These are phyloP conservation scores for Hypothenemus hampei DNA, from an alignment of 1,140 invertebrate genomes.

Conservation along the genomic window DNA sequence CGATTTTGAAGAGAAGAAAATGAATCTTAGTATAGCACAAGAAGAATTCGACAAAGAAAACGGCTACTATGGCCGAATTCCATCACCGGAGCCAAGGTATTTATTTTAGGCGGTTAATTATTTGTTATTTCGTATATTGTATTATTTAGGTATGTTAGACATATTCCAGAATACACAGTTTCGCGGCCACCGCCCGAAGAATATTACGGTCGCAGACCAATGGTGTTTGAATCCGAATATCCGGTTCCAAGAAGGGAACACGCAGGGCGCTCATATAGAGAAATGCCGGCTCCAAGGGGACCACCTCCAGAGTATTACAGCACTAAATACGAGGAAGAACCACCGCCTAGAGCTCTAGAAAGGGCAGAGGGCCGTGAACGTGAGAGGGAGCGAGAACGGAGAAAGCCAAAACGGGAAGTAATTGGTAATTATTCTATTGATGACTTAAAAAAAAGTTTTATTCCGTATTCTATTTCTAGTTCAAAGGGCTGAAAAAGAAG, in stretches of 20 bases:
- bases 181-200: slow-evolving; percentile 37
- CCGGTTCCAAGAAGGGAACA: slow-evolving; percentile 34
- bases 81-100: slow-evolving; percentile 44
- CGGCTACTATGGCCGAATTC: slow-evolving; percentile 64
- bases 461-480: slow-evolving; percentile 39
- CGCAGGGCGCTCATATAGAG: slow-evolving; percentile 43
- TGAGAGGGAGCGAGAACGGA: slow-evolving; percentile 45
- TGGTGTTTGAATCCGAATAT: slow-evolving; percentile 41
- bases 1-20: slow-evolving; percentile 95
- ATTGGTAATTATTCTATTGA: slow-evolving; percentile 47
- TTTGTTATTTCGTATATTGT: not conserved
- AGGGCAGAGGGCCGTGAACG: slow-evolving; percentile 31
- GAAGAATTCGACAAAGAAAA: slow-evolving; percentile 89
- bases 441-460: not conserved
- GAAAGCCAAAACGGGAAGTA: slow-evolving; percentile 67
- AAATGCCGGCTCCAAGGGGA: slow-evolving; percentile 38
- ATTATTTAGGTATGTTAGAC: slow-evolving; percentile 37
- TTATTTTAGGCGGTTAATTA: not conserved
- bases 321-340: slow-evolving; percentile 42
- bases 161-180: slow-evolving; percentile 38
- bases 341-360: slow-evolving; percentile 5
- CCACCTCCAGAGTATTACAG: slow-evolving; percentile 38
- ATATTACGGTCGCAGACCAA: slow-evolving; percentile 38
- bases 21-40: slow-evolving; percentile 78
- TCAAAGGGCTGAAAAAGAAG: slow-evolving; percentile 49